Conservation (phyloP, 2,797 vertebrate genomes). For the Sandelia bainsii region DNA sequence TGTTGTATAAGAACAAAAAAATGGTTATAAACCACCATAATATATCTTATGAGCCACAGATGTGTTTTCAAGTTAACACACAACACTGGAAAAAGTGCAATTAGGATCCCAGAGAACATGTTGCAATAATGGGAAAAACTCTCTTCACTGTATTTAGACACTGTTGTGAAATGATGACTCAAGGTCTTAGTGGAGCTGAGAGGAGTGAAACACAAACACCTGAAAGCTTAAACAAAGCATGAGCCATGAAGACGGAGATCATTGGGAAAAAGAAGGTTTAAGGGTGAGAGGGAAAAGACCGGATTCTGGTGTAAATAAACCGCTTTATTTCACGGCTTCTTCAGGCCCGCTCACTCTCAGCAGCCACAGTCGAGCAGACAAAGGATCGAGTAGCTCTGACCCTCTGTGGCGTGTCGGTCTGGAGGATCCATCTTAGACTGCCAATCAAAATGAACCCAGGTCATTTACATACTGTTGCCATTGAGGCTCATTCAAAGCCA, state of each 20-base stretch:
- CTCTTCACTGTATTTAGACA: not conserved
- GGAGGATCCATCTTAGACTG: constrained; percentile 75
- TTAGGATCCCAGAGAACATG: not conserved
- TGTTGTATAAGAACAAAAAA: no score
- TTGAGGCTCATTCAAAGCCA: constrained; percentile 33
- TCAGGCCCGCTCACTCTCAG: not conserved
- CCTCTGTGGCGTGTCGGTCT: constrained; percentile 50
- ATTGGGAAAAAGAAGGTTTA: not conserved
- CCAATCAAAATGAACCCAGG: constrained; percentile 75
- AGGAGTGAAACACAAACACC: constrained; percentile 9
- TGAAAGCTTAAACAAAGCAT: constrained; percentile 13
- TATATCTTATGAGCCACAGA: no score
- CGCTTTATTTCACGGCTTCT: not conserved
- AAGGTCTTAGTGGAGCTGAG: constrained; percentile 6
- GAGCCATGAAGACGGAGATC: constrained; percentile 1
- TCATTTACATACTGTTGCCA: constrained; percentile 66
- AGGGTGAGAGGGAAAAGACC: not conserved
- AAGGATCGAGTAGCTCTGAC: constrained; percentile 36
- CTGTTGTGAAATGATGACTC: constrained; percentile 28
- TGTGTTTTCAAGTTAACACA: no score
- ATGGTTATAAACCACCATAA: no score
- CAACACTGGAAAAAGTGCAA: no score
- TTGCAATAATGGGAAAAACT: not conserved
- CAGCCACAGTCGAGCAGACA: constrained; percentile 37
- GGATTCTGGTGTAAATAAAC: not conserved